These are phyloP conservation scores for Trachelus iudaicus DNA, from an alignment of 2,888 invertebrate species.

Conservation along the genomic window DNA sequence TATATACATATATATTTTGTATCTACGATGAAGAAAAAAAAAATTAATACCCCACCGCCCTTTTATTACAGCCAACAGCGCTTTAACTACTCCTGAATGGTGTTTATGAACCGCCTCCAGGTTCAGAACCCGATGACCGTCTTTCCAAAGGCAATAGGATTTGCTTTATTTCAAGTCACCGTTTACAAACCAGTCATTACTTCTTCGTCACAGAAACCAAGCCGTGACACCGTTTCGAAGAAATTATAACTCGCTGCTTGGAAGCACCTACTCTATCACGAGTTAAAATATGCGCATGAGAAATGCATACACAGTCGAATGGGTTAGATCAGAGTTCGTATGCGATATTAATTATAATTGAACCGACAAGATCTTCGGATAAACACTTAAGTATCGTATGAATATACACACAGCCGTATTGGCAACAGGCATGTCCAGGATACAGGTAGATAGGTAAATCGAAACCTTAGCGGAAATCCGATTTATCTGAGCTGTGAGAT, in stretches of 20 bases:
- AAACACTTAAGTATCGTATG: neutral
- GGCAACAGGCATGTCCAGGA: neutral
- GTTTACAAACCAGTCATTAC: constrained; percentile 13
- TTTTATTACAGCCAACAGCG: neutral
- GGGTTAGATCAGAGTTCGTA: neutral
- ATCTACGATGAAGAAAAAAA: neutral
- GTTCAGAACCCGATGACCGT: neutral
- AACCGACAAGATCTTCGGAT: neutral
- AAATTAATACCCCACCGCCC: neutral
- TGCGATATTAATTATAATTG: neutral
- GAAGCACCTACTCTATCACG: neutral
- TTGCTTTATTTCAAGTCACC: constrained; percentile 3
- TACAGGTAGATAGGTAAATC: neutral
- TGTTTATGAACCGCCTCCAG: neutral
- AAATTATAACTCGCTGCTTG: constrained; percentile 1
- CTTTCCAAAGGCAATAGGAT: neutral
- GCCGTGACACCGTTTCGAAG: constrained; percentile 34
- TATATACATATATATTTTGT: neutral
- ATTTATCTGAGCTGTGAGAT: neutral
- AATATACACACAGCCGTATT: neutral
- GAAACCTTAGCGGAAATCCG: neutral
- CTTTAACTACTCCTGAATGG: neutral
- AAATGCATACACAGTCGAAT: neutral
- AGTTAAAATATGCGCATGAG: neutral
- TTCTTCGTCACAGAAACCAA: constrained; percentile 5